phyloP scores from a whole-genome alignment of 2,888 invertebrate species.

The Loripinus fragilis region DNA sequence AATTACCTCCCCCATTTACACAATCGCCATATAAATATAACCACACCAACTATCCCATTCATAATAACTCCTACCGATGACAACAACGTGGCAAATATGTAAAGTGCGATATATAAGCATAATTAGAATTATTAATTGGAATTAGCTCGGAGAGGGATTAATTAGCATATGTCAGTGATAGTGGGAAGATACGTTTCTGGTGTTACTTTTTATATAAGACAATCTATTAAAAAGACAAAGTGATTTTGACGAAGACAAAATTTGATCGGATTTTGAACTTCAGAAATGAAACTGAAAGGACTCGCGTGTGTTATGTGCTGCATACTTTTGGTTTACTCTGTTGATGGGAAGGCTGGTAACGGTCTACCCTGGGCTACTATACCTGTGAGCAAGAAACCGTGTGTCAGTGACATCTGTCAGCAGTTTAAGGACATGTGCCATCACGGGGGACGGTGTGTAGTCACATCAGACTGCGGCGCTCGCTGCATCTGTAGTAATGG shows the following conservation, averaged over 20 bases:
- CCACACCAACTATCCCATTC: neutral
- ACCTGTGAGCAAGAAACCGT: neutral
- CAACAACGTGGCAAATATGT: neutral
- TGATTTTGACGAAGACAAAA: neutral
- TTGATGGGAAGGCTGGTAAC: neutral
- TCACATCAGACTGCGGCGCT: neutral
- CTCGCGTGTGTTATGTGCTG: neutral
- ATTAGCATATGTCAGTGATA: no score
- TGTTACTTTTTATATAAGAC: no score
- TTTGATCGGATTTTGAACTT: no score
- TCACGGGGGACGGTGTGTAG: neutral
- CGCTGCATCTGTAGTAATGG: neutral
- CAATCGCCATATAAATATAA: constrained; percentile 5
- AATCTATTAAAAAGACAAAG: no score
- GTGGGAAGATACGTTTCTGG: neutral
- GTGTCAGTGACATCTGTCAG: neutral
- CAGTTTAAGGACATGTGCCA: neutral
- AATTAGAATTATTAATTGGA: neutral
- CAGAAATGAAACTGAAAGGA: neutral
- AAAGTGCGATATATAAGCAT: neutral
- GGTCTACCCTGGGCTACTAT: neutral
- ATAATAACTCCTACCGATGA: no score
- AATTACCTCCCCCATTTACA: neutral
- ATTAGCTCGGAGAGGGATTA: no score
- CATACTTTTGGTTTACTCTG: neutral